phyloP scores from a whole-genome alignment of 2,888 invertebrate species.

The Lasioglossum villosulum region DNA sequence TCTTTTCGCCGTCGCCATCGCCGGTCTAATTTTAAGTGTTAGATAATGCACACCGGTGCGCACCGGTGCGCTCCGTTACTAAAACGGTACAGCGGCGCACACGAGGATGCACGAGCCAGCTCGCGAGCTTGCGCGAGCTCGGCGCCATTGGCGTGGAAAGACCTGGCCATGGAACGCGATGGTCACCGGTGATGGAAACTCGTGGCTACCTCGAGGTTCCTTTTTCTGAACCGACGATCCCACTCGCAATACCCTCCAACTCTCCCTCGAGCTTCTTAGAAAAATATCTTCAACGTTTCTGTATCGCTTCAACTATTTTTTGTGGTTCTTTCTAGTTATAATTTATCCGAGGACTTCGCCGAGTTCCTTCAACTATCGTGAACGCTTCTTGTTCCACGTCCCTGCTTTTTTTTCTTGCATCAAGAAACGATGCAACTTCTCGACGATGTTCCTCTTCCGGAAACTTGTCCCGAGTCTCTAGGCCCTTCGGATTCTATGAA shows the following conservation, averaged over 20 bases:
- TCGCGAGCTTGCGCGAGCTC: conserved; percentile 19
- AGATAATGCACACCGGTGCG: conserved; percentile 80
- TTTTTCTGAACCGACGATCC: neutral
- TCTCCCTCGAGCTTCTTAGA: neutral
- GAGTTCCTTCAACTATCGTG: neutral
- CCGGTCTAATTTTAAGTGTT: conserved; percentile 83
- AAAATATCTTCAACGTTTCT: neutral
- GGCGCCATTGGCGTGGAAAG: conserved; percentile 49
- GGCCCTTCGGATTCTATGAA: neutral
- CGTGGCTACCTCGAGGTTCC: neutral
- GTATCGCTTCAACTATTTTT: too few species aligned
- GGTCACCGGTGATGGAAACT: neutral
- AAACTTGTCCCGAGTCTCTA: neutral
- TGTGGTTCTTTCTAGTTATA: neutral
- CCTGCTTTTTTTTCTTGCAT: neutral
- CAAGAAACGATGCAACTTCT: neutral
- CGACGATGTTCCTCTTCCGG: neutral
- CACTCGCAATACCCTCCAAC: neutral
- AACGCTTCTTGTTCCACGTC: neutral
- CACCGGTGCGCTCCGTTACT: conserved; percentile 71
- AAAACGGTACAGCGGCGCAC: conserved; percentile 67
- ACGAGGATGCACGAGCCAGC: conserved; percentile 54
- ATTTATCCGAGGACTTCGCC: neutral
- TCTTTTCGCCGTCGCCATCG: conserved; percentile 72
- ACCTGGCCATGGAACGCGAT: neutral